Percentiles rank a stretch among this genome's conserved stretches.
These are phyloP conservation scores for Drosophila insularis DNA, from an alignment of 1,140 invertebrate genomes.

Conservation along the genomic window DNA sequence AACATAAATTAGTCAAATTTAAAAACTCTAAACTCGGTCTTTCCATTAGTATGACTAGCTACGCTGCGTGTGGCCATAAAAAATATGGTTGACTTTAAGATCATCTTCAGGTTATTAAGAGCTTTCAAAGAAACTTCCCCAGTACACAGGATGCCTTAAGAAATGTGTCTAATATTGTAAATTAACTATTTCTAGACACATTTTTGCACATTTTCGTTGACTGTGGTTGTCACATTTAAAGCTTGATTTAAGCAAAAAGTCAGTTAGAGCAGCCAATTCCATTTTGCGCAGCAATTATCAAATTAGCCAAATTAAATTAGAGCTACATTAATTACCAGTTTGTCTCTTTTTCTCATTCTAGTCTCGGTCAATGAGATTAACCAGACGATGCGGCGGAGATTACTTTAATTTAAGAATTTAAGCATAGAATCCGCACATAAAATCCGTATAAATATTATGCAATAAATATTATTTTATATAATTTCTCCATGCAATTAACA, in stretches of 20 bases:
- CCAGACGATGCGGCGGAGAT: background rate
- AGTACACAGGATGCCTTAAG: too few relatives aligned
- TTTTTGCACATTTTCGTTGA: too few relatives aligned
- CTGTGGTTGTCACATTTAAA: background rate
- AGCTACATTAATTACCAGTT: background rate
- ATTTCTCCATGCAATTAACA: background rate
- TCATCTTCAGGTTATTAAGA: too few relatives aligned
- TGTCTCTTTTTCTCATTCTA: background rate
- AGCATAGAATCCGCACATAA: background rate
- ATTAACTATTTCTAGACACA: too few relatives aligned
- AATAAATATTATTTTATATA: background rate
- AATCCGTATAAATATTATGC: background rate
- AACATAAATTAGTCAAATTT: too few relatives aligned
- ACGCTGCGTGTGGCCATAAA: too few relatives aligned
- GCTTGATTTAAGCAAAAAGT: background rate
- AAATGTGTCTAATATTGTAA: too few relatives aligned
- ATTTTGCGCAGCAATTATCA: background rate
- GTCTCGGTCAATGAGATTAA: background rate
- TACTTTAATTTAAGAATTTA: conserved; percentile 3
- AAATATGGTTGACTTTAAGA: too few relatives aligned
- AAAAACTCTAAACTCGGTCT: too few relatives aligned
- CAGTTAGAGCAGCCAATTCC: background rate
- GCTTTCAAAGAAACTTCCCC: too few relatives aligned
- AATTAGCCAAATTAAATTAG: conserved; percentile 9
- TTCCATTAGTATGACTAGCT: too few relatives aligned